A percentile compares a stretch with the other conserved stretches of the same genome.
Conservation (phyloP, 2,113 vertebrate genomes). For the Nothobranchius furzeri region DNA sequence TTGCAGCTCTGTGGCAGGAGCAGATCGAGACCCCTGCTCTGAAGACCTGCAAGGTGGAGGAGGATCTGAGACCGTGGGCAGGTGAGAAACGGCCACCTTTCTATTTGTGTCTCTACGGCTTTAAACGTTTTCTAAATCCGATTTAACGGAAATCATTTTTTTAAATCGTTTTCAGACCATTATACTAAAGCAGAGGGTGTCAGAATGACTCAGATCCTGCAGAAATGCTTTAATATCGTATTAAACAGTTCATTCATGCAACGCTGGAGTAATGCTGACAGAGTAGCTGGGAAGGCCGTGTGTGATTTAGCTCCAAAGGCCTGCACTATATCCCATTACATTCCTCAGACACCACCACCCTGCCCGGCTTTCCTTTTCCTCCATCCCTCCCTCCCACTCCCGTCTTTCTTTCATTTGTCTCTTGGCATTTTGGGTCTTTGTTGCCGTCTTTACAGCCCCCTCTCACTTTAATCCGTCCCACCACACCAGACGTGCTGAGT, state of each 20-base stretch:
- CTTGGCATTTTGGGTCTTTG: slow-evolving; percentile 29
- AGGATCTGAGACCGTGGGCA: slow-evolving; percentile 75
- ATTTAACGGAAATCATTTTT: no score
- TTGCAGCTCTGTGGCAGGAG: slow-evolving; percentile 71
- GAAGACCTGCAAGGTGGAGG: slow-evolving; percentile 79
- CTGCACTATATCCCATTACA: slow-evolving; percentile 41
- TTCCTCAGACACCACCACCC: slow-evolving; percentile 49
- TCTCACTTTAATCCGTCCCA: slow-evolving; percentile 18
- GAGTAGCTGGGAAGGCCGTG: neutral
- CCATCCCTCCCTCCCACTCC: slow-evolving; percentile 14
- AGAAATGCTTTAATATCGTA: no score
- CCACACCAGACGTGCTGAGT: slow-evolving; percentile 56
- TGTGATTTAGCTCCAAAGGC: slow-evolving; percentile 52
- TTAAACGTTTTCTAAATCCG: no score
- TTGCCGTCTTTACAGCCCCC: slow-evolving; percentile 21
- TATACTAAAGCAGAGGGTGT: no score
- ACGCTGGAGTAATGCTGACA: no score
- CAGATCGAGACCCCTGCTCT: slow-evolving; percentile 73
- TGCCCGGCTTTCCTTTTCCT: slow-evolving; percentile 13
- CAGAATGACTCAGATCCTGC: no score
- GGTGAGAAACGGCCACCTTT: slow-evolving; percentile 53
- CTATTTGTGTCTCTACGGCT: neutral
- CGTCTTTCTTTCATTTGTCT: slow-evolving; percentile 42
- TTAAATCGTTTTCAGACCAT: no score
- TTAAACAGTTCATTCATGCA: no score